Evolutionary conservation across 2,888 invertebrate genomes (phyloP), one percentile per base, ranked within the genome.

Genomic region (Asteroscopus sphinx): DNA sequence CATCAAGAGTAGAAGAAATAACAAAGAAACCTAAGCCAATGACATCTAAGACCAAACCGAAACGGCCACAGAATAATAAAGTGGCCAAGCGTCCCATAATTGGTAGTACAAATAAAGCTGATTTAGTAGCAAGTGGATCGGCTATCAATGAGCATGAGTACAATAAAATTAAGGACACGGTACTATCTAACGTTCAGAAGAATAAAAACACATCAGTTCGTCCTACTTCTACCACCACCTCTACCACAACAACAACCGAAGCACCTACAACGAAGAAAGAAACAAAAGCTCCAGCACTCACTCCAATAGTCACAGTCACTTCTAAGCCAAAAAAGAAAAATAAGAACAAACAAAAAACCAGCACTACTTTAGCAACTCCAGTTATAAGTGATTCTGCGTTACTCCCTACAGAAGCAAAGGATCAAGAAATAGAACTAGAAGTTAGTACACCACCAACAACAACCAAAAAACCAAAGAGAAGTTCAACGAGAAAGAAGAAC

Each of bases 141-240:
- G 93, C 92, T 25, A 91, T 94, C 13, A 94, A 88, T 67, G 94
- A 95, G 80, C 94, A 94, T 76, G 90, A 91, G 2, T 90, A 95
- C 33, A 95, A 95, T 2, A 96, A 96, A 87, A 87, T 96, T 12
- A 96, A 96, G 77, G 95, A 96, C 5, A 95, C 96, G 0, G 91
- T 96, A 17, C 76, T 95, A 6, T 93, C 95, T 26, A 95, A 94
- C 71, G 91, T 94, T 0, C 92, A 94, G 62, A 95, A 95, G 69
- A 94, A 94, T 65, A 95, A 95, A 79, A 91, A 84, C 39, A 80
- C 83, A 11, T 78, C 85, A 26, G 72, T 80, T 13, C 81, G 85
- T 0, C 79, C 87, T 1, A 86, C 81, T 7, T 70, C 80, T 16
- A 62, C 73, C 13, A 79, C 77, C 11, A 85, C 82, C 1, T 78